phyloP scores from a whole-genome alignment of 2,113 vertebrate genomes.

The Oreotragus oreotragus region DNA sequence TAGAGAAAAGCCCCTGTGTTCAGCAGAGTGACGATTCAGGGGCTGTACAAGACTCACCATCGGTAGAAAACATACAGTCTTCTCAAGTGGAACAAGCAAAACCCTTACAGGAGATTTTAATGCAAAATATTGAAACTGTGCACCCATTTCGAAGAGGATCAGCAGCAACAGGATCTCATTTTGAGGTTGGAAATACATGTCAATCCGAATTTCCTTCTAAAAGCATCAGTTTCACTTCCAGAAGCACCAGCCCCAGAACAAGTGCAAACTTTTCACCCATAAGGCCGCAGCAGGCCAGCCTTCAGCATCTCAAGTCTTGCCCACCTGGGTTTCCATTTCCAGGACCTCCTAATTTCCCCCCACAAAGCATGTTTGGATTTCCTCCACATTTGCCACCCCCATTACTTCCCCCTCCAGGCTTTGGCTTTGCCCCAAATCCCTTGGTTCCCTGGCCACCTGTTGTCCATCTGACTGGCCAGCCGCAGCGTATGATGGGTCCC shows the following conservation, averaged over 20 bases:
- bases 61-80: constrained; percentile 71
- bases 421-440: constrained; percentile 84
- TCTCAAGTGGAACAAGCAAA: constrained; percentile 75
- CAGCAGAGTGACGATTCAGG: constrained; percentile 68
- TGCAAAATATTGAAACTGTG: constrained; percentile 82
- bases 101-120: constrained; percentile 66
- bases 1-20: constrained; percentile 65
- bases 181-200: constrained; percentile 78
- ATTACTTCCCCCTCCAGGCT: constrained; percentile 82
- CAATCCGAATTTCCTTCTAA: constrained; percentile 78
- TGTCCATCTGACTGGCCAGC: constrained; percentile 81
- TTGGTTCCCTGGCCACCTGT: constrained; percentile 83
- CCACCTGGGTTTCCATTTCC: constrained; percentile 82
- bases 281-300: constrained; percentile 78
- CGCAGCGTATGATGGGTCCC: constrained; percentile 81
- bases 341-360: constrained; percentile 77
- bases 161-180: constrained; percentile 73
- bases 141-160: constrained; percentile 82
- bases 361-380: constrained; percentile 82
- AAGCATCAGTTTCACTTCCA: constrained; percentile 69
- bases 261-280: constrained; percentile 77
- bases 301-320: constrained; percentile 79
- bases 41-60: constrained; percentile 72
- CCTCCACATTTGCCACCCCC: constrained; percentile 86
- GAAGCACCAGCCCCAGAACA: constrained; percentile 71